A percentile compares a stretch with the other conserved stretches of the same genome.
Evolutionary conservation across 2,888 invertebrate genomes (phyloP).

Genomic region (Archaeoteleia sp.): DNA sequence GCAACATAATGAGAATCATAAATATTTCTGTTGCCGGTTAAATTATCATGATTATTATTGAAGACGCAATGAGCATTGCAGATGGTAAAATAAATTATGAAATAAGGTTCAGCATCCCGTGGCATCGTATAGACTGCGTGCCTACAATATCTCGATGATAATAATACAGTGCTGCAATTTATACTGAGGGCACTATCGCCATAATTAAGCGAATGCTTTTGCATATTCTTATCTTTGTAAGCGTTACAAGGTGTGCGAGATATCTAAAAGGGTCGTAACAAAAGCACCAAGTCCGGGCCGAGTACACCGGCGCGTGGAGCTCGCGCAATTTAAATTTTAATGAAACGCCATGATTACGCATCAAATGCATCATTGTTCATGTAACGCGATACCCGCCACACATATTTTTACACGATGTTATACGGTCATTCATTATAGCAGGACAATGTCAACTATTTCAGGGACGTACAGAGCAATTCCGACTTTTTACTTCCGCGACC

Average conservation of each 20-base stretch:
- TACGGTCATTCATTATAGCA: constrained; percentile 12
- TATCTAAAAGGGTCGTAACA: constrained; percentile 49
- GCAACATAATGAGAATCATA: constrained; percentile 28
- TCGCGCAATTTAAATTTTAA: constrained; percentile 55
- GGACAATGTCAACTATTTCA: constrained; percentile 27
- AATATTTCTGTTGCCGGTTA: constrained; percentile 30
- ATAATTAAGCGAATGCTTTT: constrained; percentile 52
- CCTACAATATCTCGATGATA: constrained; percentile 39
- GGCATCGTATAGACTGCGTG: constrained; percentile 35
- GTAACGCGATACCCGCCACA: constrained; percentile 35
- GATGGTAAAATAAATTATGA: constrained; percentile 41
- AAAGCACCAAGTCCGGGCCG: constrained; percentile 38
- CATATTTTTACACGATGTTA: constrained; percentile 14
- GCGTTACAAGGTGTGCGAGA: constrained; percentile 52
- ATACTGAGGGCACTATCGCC: constrained; percentile 46
- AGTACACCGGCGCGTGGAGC: constrained; percentile 42
- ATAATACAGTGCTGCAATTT: constrained; percentile 45
- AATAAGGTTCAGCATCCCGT: constrained; percentile 32
- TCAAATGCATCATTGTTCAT: constrained; percentile 21
- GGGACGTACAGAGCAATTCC: no score
- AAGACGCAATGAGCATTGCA: constrained; percentile 37
- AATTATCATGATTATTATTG: constrained; percentile 48
- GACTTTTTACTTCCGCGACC: no score
- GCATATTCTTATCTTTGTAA: constrained; percentile 47
- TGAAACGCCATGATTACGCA: constrained; percentile 46